Conservation (phyloP, 2,888 invertebrate genomes). For the Hoplodrina ambigua region DNA sequence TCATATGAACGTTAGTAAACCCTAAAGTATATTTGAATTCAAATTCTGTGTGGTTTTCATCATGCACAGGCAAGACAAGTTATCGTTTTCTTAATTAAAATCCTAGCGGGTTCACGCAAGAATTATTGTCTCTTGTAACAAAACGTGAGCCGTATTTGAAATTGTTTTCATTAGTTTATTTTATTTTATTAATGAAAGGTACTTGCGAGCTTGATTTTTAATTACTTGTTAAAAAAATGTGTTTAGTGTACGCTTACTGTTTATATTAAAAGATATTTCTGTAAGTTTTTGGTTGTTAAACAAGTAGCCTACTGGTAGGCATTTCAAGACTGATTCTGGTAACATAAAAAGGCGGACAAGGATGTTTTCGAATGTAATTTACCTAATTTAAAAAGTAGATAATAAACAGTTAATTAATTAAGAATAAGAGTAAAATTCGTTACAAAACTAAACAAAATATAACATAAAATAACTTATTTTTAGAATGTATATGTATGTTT, state of each 20-base stretch:
- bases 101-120: constrained; percentile 23
- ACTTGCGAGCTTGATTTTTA: background rate
- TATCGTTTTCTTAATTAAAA: constrained; percentile 53
- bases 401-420: too few relatives aligned
- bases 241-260: background rate
- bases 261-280: too few relatives aligned
- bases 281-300: too few relatives aligned
- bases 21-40: constrained; percentile 17
- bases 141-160: constrained; percentile 25
- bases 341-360: too few relatives aligned
- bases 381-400: too few relatives aligned
- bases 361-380: too few relatives aligned
- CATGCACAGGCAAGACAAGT: constrained; percentile 20
- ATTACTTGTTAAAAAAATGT: background rate
- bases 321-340: too few relatives aligned
- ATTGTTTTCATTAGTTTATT: constrained; percentile 7
- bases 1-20: constrained; percentile 16
- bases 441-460: too few relatives aligned
- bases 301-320: too few relatives aligned
- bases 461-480: too few relatives aligned
- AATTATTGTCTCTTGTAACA: constrained; percentile 33
- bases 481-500: too few relatives aligned
- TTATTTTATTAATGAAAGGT: background rate
- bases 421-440: too few relatives aligned
- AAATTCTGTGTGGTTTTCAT: constrained; percentile 45